Base-by-base conservation (phyloP, 2,113 vertebrate species). In the Oncorhynchus masou region DNA sequence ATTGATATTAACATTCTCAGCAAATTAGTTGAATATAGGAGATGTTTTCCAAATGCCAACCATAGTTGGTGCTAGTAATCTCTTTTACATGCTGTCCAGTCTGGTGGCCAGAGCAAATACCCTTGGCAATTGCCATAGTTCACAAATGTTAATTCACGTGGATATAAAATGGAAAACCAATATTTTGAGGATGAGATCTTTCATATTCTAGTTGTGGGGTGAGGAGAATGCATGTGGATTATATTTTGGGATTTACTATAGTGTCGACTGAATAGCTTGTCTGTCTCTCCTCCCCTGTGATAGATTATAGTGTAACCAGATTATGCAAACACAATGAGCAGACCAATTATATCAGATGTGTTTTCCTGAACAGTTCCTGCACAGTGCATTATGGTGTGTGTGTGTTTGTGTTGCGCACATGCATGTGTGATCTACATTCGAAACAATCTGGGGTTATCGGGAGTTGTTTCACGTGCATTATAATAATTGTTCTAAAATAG, bases 261-360 rank as follows among this genome's bases (percentile, higher is more conserved):
- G 49, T 39, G 12, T 45, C 39, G 9, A 45, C 9, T 45, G 39
- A 45, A 45, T 20, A 15, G 69, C 31, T 39, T 69, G 70, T 66
- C 11, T 70, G 39, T 45, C 57, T 20, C 12, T 70, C 29, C 54
- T 31, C 69, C 70, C 70, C 71, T 57, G 51, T 49, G 79, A 72
- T 65, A 86, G 82, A 88, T 88, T 84, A 86, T 66, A 73, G 57
- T 71, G 62, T 68, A 74, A 80, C 78, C 70, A 74, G 83, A 88
- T 89, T 91, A 81, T 12, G 65, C 6, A 57, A 59, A 72, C 4
- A 68, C 25, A 65, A 9, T 45, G 24, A 66, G 69, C 74, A 68
- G 24, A 67, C 62, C 5, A 24, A 74, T 67, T 29, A 67, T 62
- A 67, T 48, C 51, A 39, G 57, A 31, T 82, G 45, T 79, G 75